These are phyloP conservation scores for Coptodon rendalli DNA, from an alignment of 2,113 vertebrate genomes.

Conservation along the genomic window DNA sequence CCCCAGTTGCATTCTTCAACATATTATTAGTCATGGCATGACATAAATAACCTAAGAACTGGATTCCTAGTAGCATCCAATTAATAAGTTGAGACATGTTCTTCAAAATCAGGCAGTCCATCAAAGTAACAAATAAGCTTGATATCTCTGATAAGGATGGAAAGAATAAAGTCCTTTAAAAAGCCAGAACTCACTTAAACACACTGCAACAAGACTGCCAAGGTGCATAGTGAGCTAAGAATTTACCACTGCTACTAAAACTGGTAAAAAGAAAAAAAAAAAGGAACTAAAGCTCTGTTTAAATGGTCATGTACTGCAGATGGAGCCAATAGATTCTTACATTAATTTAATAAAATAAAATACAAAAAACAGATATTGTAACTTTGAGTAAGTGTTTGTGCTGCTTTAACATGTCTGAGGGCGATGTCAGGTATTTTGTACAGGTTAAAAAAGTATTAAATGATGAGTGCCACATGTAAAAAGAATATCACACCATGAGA, in stretches of 20 bases:
- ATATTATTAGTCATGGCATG: too few relatives aligned
- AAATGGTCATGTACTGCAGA: accelerated
- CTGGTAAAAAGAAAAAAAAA: accelerated
- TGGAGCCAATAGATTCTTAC: too few relatives aligned
- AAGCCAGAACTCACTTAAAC: not conserved
- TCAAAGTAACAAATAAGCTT: accelerated
- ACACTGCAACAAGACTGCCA: not conserved
- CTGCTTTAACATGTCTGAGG: too few relatives aligned
- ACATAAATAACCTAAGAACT: accelerated
- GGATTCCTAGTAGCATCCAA: accelerated
- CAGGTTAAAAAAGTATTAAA: too few relatives aligned
- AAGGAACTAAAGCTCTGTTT: accelerated
- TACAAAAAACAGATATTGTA: too few relatives aligned
- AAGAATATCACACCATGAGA: not conserved
- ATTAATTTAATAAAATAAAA: too few relatives aligned
- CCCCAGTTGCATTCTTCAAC: too few relatives aligned
- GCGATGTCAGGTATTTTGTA: too few relatives aligned
- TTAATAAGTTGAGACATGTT: accelerated
- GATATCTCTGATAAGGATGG: not conserved
- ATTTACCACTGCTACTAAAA: accelerated
- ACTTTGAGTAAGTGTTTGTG: too few relatives aligned
- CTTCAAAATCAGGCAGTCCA: too few relatives aligned
- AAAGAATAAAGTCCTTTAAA: not conserved
- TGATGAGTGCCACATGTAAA: not conserved
- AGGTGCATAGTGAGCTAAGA: accelerated